Evolutionary conservation across 2,113 vertebrate genomes (phyloP).

Genomic region (Donacobius atricapilla): DNA sequence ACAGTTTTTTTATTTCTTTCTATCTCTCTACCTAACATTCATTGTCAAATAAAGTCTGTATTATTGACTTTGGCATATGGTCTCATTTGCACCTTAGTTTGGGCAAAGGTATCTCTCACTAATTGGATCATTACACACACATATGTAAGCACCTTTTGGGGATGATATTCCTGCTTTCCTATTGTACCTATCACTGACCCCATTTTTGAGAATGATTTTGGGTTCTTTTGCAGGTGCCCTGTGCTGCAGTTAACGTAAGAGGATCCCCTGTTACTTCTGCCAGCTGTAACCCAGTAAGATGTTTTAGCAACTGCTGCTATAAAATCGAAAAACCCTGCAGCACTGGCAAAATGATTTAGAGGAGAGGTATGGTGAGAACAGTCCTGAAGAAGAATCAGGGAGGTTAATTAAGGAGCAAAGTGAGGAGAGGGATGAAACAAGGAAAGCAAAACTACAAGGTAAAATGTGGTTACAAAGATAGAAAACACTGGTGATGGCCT

Average conservation of each 20-base stretch:
- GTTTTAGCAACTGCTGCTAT: background rate
- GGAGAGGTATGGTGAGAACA: background rate
- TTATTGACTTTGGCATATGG: background rate
- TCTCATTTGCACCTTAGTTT: background rate
- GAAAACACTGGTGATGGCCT: background rate
- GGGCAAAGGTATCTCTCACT: background rate
- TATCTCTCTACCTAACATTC: background rate
- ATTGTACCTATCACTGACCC: background rate
- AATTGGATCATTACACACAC: background rate
- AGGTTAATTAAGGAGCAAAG: background rate
- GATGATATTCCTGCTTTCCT: background rate
- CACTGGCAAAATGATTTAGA: background rate
- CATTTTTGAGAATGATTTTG: background rate
- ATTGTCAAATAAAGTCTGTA: background rate
- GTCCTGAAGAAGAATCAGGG: background rate
- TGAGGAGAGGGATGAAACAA: background rate
- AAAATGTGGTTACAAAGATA: background rate
- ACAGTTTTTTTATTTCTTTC: background rate
- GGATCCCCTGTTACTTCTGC: rapidly evolving
- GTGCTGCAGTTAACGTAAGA: background rate
- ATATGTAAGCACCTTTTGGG: background rate
- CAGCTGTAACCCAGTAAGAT: background rate
- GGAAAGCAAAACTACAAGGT: background rate
- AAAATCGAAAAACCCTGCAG: background rate
- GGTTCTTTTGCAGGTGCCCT: background rate